Percentiles rank a stretch among this genome's conserved stretches.
phyloP scores from a whole-genome alignment of 2,888 invertebrate species.

The Melanostoma scalare region DNA sequence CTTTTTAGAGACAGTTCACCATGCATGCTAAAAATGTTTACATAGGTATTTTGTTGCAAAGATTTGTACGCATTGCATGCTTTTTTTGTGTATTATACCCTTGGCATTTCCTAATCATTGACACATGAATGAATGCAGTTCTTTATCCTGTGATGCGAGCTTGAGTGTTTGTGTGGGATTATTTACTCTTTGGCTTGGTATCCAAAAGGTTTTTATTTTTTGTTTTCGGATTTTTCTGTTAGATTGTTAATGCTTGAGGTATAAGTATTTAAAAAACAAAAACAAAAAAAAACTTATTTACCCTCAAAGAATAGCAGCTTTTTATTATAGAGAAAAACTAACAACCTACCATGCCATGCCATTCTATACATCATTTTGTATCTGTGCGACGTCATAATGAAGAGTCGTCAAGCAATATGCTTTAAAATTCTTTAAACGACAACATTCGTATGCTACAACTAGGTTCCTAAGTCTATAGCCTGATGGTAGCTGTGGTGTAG shows the following conservation, averaged over 20 bases:
- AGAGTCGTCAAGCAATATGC: conserved; percentile 43
- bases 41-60: conserved; percentile 63
- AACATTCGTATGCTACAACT: conserved; percentile 26
- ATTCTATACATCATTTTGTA: conserved; percentile 29
- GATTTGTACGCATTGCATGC: conserved; percentile 72
- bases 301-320: conserved; percentile 47
- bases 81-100: conserved; percentile 68
- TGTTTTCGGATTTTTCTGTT: conserved; percentile 3
- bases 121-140: conserved; percentile 72
- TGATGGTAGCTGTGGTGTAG: not conserved
- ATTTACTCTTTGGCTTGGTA: conserved; percentile 66
- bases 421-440: conserved; percentile 66
- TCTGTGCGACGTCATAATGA: conserved; percentile 49
- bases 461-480: conserved; percentile 3
- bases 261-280: conserved; percentile 52
- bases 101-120: conserved; percentile 72
- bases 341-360: conserved; percentile 17
- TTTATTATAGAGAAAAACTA: conserved; percentile 33
- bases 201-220: conserved; percentile 51
- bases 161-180: conserved; percentile 29
- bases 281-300: conserved; percentile 35
- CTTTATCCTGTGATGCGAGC: conserved; percentile 55
- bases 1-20: conserved; percentile 20
- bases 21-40: conserved; percentile 64
- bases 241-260: conserved; percentile 63